These are phyloP conservation scores for Thunnus thynnus DNA, from an alignment of 2,113 vertebrate species.

Conservation along the genomic window DNA sequence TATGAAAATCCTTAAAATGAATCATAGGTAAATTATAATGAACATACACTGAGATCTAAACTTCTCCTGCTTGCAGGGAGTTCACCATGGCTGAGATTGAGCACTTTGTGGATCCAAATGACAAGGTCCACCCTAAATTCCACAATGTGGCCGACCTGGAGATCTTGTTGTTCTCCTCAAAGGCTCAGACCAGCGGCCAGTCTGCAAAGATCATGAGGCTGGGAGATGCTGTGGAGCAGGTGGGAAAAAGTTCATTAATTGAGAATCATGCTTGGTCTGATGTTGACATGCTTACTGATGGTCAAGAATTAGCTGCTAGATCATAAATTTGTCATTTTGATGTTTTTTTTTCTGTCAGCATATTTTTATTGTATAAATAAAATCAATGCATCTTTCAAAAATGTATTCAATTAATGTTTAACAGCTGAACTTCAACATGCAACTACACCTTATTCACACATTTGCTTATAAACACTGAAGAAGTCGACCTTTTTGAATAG, in stretches of 20 bases:
- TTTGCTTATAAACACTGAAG: no score
- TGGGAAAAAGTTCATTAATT: conserved; percentile 59
- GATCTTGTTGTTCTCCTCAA: conserved; percentile 93
- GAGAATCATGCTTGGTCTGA: no score
- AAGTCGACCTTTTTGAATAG: no score
- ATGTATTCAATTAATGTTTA: no score
- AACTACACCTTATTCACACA: no score
- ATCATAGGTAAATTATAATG: neutral
- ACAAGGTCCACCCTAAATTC: conserved; percentile 96
- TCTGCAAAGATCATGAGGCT: conserved; percentile 92
- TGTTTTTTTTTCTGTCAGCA: no score
- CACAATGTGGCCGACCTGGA: conserved; percentile 90
- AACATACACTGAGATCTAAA: neutral
- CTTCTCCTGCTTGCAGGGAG: conserved; percentile 84
- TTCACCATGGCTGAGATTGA: conserved; percentile 99
- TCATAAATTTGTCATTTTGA: no score
- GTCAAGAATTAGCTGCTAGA: no score
- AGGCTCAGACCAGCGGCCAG: conserved; percentile 97
- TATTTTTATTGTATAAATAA: no score
- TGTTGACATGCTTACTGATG: no score
- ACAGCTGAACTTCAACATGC: no score
- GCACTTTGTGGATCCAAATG: conserved; percentile 97
- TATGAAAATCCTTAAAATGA: conserved; percentile 46
- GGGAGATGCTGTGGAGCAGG: conserved; percentile 96
- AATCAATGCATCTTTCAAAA: no score